Percentiles rank a stretch among this genome's conserved stretches.
These are phyloP conservation scores for Psammodynastes pulverulentus DNA, from an alignment of 2,113 vertebrate species.

Conservation along the genomic window DNA sequence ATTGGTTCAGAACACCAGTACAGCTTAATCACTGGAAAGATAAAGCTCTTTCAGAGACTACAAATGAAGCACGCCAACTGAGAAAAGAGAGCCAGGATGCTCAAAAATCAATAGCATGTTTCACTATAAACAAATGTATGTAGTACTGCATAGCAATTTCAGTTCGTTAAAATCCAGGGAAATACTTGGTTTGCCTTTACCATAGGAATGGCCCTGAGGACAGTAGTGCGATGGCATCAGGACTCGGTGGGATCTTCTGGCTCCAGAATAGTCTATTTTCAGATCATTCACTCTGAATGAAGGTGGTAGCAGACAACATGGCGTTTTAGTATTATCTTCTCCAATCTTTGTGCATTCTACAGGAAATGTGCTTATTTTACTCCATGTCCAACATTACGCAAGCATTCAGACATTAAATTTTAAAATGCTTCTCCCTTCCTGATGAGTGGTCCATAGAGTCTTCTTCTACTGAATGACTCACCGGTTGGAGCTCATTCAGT, in stretches of 20 bases:
- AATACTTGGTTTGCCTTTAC: not conserved
- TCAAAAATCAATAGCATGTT: not conserved
- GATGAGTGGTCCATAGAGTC: not conserved
- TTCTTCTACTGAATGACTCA: not conserved
- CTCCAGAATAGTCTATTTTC: not conserved
- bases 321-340: not conserved
- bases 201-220: not conserved
- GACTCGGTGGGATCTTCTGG: not conserved
- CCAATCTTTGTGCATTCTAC: not conserved
- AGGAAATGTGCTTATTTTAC: not conserved
- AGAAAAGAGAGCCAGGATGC: not conserved
- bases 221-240: not conserved
- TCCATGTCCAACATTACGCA: not conserved
- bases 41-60: not conserved
- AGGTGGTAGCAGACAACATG: not conserved
- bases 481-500: not conserved
- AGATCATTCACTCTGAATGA: not conserved
- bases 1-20: not conserved
- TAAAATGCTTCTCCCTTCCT: not conserved
- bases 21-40: slow-evolving; percentile 1
- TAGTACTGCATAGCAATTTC: not conserved
- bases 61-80: not conserved
- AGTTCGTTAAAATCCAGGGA: not conserved
- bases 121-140: not conserved
- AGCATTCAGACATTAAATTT: not conserved